These are phyloP conservation scores for Macrobrachium nipponense DNA, from an alignment of 1,140 invertebrate species.

Conservation along the genomic window DNA sequence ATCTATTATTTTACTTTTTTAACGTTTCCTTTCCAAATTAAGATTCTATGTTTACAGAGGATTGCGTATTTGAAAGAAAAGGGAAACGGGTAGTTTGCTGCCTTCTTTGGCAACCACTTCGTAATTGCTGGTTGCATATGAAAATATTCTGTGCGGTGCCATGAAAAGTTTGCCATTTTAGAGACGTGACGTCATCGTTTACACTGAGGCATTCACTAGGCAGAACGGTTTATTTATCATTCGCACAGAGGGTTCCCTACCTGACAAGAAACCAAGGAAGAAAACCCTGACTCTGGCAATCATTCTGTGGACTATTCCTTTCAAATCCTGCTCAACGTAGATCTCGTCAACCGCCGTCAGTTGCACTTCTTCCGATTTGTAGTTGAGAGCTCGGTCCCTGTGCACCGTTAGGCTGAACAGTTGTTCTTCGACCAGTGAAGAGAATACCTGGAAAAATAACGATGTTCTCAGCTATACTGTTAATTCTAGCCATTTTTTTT, in stretches of 20 bases:
- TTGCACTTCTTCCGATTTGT: conserved; percentile 98
- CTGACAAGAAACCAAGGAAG: conserved; percentile 89
- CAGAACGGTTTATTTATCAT: neutral
- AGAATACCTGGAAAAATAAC: conserved; percentile 48
- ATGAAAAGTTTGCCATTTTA: too few species aligned
- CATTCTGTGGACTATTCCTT: conserved; percentile 88
- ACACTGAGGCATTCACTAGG: too few species aligned
- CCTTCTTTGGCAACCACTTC: too few species aligned
- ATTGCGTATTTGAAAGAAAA: too few species aligned
- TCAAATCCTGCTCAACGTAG: conserved; percentile 90
- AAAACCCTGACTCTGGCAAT: conserved; percentile 95
- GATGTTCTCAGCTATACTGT: neutral
- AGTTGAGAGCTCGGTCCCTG: conserved; percentile 89
- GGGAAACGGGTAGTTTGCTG: too few species aligned
- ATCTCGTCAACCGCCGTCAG: conserved; percentile 97
- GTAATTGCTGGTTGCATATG: too few species aligned
- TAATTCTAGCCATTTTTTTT: neutral
- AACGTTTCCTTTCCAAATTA: too few species aligned
- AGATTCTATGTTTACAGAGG: too few species aligned
- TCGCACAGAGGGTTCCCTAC: conserved; percentile 59
- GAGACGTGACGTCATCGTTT: too few species aligned
- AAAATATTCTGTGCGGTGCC: too few species aligned
- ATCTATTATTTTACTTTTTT: too few species aligned
- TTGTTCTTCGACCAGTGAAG: conserved; percentile 66
- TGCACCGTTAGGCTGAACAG: conserved; percentile 86